phyloP scores from a whole-genome alignment of 2,888 invertebrate genomes.

The Polydrusus tereticollis region DNA sequence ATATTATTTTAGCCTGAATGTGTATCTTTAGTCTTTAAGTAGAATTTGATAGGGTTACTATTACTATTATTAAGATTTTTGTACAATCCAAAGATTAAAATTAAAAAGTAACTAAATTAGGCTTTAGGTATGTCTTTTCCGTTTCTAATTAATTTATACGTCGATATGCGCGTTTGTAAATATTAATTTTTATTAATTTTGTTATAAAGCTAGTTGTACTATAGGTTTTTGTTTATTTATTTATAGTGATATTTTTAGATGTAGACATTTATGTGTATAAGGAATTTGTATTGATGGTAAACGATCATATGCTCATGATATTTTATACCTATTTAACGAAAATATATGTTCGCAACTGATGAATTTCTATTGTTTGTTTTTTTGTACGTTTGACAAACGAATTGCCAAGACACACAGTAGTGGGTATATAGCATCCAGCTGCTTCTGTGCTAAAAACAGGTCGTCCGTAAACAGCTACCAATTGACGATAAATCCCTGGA shows the following conservation, averaged over 20 bases:
- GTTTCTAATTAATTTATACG: constrained; percentile 48
- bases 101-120: constrained; percentile 54
- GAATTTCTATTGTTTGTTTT: neutral
- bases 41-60: constrained; percentile 44
- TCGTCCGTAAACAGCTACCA: too few relatives aligned
- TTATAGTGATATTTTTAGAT: constrained; percentile 48
- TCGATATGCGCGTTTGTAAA: constrained; percentile 40
- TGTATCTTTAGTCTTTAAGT: constrained; percentile 54
- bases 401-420: too few relatives aligned
- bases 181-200: constrained; percentile 50
- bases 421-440: too few relatives aligned
- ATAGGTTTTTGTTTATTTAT: constrained; percentile 49
- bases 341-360: constrained; percentile 40
- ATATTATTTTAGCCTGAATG: constrained; percentile 57
- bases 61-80: constrained; percentile 58
- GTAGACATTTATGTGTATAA: constrained; percentile 41
- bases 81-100: constrained; percentile 66
- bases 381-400: too few relatives aligned
- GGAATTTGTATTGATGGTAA: constrained; percentile 44
- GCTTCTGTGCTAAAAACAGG: too few relatives aligned
- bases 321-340: constrained; percentile 48
- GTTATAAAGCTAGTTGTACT: constrained; percentile 43
- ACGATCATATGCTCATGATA: constrained; percentile 47
- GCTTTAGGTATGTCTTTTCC: constrained; percentile 49
- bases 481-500: too few relatives aligned